Evolutionary conservation across 2,888 invertebrate species (phyloP).

Genomic region (Augochlorella aurata): DNA sequence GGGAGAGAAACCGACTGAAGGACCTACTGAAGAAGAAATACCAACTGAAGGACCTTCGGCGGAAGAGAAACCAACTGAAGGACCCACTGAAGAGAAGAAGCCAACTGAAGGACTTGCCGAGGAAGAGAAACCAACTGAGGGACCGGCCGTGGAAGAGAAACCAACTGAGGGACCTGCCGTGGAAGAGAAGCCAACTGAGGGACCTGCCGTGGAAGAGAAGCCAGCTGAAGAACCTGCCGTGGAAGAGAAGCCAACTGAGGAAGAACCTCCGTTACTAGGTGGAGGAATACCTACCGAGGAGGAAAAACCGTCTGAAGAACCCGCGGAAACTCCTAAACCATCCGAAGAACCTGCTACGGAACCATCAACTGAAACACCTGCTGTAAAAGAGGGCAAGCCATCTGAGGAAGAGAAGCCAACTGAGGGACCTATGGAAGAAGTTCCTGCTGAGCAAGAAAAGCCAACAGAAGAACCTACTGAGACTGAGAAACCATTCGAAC

Average conservation of each 20-base stretch:
- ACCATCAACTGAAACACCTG: slow-evolving; percentile 7
- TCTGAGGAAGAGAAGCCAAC: slow-evolving; percentile 14
- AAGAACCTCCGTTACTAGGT: too few relatives aligned
- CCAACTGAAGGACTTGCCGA: slow-evolving; percentile 27
- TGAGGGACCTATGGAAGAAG: slow-evolving; percentile 7
- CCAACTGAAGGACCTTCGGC: slow-evolving; percentile 30
- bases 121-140: slow-evolving; percentile 43
- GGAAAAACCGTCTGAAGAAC: not conserved
- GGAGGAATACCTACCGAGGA: too few relatives aligned
- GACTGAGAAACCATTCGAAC: slow-evolving; percentile 49
- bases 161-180: slow-evolving; percentile 41
- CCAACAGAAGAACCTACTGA: slow-evolving; percentile 37
- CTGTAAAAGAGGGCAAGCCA: not conserved
- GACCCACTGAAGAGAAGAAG: slow-evolving; percentile 23
- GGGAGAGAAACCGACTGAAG: slow-evolving; percentile 30
- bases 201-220: not conserved
- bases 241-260: not conserved
- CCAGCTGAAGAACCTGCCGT: slow-evolving; percentile 26
- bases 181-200: slow-evolving; percentile 45
- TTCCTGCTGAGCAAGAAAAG: slow-evolving; percentile 31
- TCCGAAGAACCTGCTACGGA: not conserved
- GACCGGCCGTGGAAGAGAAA: slow-evolving; percentile 3
- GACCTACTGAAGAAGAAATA: slow-evolving; percentile 26
- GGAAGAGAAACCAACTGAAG: slow-evolving; percentile 44
- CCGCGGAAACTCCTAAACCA: not conserved